A percentile compares a stretch with the other conserved stretches of the same genome.
Conservation (phyloP, 2,113 vertebrate species). For the Lampris megalopsis region DNA sequence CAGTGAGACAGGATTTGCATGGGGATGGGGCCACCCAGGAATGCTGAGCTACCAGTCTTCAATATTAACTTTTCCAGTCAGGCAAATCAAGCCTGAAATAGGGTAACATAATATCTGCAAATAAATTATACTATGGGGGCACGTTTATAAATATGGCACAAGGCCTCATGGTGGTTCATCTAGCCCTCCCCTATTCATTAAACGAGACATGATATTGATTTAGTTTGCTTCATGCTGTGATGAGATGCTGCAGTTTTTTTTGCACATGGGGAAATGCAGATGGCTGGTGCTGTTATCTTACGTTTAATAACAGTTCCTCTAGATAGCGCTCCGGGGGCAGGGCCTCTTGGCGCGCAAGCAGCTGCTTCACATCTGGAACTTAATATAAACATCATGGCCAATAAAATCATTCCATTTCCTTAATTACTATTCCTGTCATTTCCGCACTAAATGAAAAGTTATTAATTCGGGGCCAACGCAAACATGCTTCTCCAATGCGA, state of each 20-base stretch:
- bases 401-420: slow-evolving; percentile 88
- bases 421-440: slow-evolving; percentile 90
- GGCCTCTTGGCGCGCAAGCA: slow-evolving; percentile 76
- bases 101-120: slow-evolving; percentile 76
- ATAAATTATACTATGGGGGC: slow-evolving; percentile 70
- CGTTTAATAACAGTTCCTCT: slow-evolving; percentile 61
- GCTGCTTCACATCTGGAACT: slow-evolving; percentile 89
- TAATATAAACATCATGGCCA: slow-evolving; percentile 86
- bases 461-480: slow-evolving; percentile 82
- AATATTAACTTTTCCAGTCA: slow-evolving; percentile 80
- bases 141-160: slow-evolving; percentile 64
- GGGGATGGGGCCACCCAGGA: slow-evolving; percentile 73
- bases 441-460: slow-evolving; percentile 85
- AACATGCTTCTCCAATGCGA: slow-evolving; percentile 75
- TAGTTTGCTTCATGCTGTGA: slow-evolving; percentile 37
- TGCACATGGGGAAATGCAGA: slow-evolving; percentile 40
- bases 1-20: slow-evolving; percentile 55
- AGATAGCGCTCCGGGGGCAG: slow-evolving; percentile 64
- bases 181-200: slow-evolving; percentile 55
- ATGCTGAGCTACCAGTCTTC: slow-evolving; percentile 68
- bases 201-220: slow-evolving; percentile 44
- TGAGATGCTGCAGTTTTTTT: slow-evolving; percentile 38
- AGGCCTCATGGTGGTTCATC: slow-evolving; percentile 33
- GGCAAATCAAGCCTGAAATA: slow-evolving; percentile 72
- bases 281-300: slow-evolving; percentile 60